Conservation (phyloP, 2,888 invertebrate genomes). For the Euproctis similis region DNA sequence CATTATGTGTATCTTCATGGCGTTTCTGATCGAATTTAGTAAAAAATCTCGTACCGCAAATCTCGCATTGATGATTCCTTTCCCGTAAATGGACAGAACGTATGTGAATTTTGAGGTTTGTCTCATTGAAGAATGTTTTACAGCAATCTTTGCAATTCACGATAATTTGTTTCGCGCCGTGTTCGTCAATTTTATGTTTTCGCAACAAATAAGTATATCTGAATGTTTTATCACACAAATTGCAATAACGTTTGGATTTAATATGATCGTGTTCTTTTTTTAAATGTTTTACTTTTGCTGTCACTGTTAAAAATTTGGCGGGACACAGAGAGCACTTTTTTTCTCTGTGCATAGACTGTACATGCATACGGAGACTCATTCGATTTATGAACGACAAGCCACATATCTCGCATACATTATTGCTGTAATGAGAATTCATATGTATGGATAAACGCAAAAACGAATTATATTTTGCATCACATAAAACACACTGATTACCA, state of each 20-base stretch:
- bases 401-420: slow-evolving; percentile 41
- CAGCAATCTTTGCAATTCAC: slow-evolving; percentile 32
- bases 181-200: slow-evolving; percentile 31
- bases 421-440: slow-evolving; percentile 39
- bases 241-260: slow-evolving; percentile 18
- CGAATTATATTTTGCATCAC: slow-evolving; percentile 28
- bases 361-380: slow-evolving; percentile 32
- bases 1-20: slow-evolving; percentile 39
- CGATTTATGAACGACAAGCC: slow-evolving; percentile 37
- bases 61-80: slow-evolving; percentile 29
- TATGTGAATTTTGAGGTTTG: slow-evolving; percentile 32
- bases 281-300: slow-evolving; percentile 16
- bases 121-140: slow-evolving; percentile 26
- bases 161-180: slow-evolving; percentile 25
- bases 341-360: slow-evolving; percentile 28
- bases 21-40: slow-evolving; percentile 33
- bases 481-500: slow-evolving; percentile 27
- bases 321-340: slow-evolving; percentile 36
- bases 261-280: slow-evolving; percentile 14
- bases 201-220: slow-evolving; percentile 25
- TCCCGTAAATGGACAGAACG: slow-evolving; percentile 35
- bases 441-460: slow-evolving; percentile 33
- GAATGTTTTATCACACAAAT: slow-evolving; percentile 28
- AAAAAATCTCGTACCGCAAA: slow-evolving; percentile 38
- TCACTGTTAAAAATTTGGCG: slow-evolving; percentile 22